Evolutionary conservation across 1,140 invertebrate genomes (phyloP).

Genomic region (Antheraea pernyi): DNA sequence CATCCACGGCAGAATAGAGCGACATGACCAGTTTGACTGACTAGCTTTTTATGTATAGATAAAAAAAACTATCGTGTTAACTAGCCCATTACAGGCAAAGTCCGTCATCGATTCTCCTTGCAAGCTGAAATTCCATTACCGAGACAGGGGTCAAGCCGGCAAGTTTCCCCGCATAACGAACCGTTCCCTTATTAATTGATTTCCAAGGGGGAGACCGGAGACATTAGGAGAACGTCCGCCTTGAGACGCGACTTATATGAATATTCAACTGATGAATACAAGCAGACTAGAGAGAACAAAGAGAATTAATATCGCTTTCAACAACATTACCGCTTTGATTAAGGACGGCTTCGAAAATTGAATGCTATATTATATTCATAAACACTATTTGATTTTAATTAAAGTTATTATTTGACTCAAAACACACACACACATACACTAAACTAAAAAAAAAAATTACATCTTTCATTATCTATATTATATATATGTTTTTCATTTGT

Average conservation of each 20-base stretch:
- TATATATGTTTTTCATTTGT: too few relatives aligned
- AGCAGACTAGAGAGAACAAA: slow-evolving; percentile 46
- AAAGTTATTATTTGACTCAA: background rate
- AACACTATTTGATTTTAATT: slow-evolving; percentile 4
- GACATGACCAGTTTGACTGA: too few relatives aligned
- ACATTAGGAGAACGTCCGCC: slow-evolving; percentile 42
- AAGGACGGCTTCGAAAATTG: slow-evolving; percentile 39
- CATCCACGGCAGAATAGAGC: too few relatives aligned
- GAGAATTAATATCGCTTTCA: slow-evolving; percentile 61
- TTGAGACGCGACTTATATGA: slow-evolving; percentile 37
- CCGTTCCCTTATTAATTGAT: slow-evolving; percentile 59
- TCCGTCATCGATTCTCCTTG: slow-evolving; percentile 23
- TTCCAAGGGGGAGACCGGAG: slow-evolving; percentile 27
- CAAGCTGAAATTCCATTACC: slow-evolving; percentile 16
- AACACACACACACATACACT: too few relatives aligned
- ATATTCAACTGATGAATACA: slow-evolving; percentile 60
- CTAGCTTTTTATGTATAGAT: too few relatives aligned
- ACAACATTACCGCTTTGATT: slow-evolving; percentile 60
- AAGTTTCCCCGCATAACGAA: slow-evolving; percentile 54
- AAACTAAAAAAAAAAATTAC: too few relatives aligned
- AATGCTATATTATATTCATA: slow-evolving; percentile 22
- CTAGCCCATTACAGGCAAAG: background rate
- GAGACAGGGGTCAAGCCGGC: slow-evolving; percentile 40
- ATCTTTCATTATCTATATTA: too few relatives aligned
- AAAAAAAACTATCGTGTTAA: background rate